Conservation (phyloP, 2,797 vertebrate genomes). For the Cephalopachus bancanus region DNA sequence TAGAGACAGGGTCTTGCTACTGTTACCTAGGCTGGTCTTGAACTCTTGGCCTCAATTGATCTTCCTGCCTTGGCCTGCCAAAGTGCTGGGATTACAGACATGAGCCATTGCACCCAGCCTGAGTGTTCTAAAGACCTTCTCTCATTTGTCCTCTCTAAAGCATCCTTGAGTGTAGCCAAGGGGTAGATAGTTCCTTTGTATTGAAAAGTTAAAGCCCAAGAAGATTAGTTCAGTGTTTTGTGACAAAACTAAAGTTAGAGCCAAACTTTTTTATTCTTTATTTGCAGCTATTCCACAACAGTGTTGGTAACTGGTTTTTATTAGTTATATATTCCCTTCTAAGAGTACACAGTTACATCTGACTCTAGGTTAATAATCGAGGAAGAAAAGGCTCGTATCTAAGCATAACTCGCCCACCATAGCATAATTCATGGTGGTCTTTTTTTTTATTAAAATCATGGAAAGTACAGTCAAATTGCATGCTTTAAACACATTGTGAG, state of each 20-base stretch:
- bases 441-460: conserved; percentile 29
- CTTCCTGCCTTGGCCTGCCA: neutral
- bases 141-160: neutral
- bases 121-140: conserved; percentile 42
- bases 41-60: neutral
- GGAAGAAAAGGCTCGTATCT: neutral
- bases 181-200: neutral
- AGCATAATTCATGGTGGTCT: neutral
- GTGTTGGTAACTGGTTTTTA: conserved; percentile 9
- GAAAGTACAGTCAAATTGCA: neutral
- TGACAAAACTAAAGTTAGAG: conserved; percentile 8
- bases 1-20: neutral
- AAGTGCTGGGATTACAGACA: neutral
- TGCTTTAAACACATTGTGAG: neutral
- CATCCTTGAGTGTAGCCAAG: neutral
- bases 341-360: neutral
- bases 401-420: neutral
- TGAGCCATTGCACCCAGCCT: neutral
- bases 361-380: neutral
- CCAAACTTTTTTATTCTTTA: neutral
- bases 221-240: neutral
- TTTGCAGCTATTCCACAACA: neutral
- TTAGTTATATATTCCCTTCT: neutral
- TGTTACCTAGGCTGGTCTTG: neutral
- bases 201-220: conserved; percentile 3